A percentile compares a stretch with the other conserved stretches of the same genome.
These are phyloP conservation scores for Leptopilina boulardi DNA, from an alignment of 1,140 invertebrate genomes.

Conservation along the genomic window DNA sequence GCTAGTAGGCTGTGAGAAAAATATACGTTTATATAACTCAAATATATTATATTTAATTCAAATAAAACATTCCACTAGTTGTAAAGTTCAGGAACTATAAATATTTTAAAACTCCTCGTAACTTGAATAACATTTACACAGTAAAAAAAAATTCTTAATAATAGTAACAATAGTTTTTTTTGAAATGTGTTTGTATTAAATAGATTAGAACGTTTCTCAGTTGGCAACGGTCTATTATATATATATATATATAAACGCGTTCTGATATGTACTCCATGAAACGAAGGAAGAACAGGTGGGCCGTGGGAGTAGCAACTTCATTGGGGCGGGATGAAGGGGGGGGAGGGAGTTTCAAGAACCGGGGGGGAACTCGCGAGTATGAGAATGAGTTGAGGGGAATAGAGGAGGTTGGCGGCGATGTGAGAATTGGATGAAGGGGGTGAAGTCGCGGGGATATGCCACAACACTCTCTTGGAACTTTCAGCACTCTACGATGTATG, in stretches of 20 bases:
- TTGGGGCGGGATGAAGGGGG: constrained; percentile 42
- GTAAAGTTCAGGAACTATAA: no score
- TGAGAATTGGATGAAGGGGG: constrained; percentile 2
- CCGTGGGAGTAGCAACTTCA: constrained; percentile 61
- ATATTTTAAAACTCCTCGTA: no score
- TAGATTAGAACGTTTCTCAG: constrained; percentile 17
- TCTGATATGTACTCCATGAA: constrained; percentile 46
- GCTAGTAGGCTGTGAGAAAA: no score
- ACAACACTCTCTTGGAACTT: constrained; percentile 21
- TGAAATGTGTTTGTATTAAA: no score
- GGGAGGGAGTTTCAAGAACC: constrained; percentile 39
- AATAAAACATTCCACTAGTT: no score
- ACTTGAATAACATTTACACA: no score
- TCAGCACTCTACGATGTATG: constrained; percentile 41
- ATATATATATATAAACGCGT: neutral
- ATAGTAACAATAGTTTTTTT: no score
- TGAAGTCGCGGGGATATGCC: constrained; percentile 17
- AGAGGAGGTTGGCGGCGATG: neutral
- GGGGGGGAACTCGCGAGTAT: neutral
- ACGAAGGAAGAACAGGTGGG: constrained; percentile 64
- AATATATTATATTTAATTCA: no score
- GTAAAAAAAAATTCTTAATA: no score
- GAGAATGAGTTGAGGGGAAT: neutral
- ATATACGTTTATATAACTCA: no score
- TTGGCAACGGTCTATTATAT: constrained; percentile 50